Conservation (phyloP, 2,888 invertebrate genomes). For the Lasioglossum pauxillum region DNA sequence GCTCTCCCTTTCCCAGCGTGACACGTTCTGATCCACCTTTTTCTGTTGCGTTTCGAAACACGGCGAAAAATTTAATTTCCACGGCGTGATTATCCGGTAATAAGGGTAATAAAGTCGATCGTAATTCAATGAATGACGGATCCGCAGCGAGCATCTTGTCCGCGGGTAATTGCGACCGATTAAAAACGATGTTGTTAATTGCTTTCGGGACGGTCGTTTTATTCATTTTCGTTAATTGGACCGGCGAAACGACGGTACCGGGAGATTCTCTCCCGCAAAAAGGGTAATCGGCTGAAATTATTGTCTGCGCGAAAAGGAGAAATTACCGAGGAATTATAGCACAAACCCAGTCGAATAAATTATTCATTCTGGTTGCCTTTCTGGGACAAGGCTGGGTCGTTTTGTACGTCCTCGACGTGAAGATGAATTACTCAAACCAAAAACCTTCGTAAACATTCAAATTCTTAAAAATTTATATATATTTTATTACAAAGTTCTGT, state of each 20-base stretch:
- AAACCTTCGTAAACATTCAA: neutral
- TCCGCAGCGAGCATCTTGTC: conserved; percentile 32
- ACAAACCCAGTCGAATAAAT: neutral
- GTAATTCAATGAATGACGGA: conserved; percentile 47
- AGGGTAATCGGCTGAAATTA: conserved; percentile 6
- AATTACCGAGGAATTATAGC: neutral
- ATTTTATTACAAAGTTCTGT: neutral
- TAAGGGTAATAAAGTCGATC: conserved; percentile 37
- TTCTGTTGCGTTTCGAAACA: neutral
- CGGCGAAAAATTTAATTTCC: conserved; percentile 13
- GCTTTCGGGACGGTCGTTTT: neutral
- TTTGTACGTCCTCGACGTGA: neutral
- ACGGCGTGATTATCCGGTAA: conserved; percentile 12
- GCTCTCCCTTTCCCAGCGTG: conserved; percentile 1
- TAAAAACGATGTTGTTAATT: conserved; percentile 45
- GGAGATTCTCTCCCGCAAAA: neutral
- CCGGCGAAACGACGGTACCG: neutral
- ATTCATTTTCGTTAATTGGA: conserved; percentile 15
- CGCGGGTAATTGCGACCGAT: conserved; percentile 59
- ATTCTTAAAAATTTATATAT: neutral
- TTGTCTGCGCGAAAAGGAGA: neutral
- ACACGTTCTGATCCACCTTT: neutral
- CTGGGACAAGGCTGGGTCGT: neutral
- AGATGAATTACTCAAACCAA: neutral
- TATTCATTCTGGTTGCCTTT: neutral